Base-by-base conservation (phyloP, 2,888 invertebrate species). In the Phalangium opilio region DNA sequence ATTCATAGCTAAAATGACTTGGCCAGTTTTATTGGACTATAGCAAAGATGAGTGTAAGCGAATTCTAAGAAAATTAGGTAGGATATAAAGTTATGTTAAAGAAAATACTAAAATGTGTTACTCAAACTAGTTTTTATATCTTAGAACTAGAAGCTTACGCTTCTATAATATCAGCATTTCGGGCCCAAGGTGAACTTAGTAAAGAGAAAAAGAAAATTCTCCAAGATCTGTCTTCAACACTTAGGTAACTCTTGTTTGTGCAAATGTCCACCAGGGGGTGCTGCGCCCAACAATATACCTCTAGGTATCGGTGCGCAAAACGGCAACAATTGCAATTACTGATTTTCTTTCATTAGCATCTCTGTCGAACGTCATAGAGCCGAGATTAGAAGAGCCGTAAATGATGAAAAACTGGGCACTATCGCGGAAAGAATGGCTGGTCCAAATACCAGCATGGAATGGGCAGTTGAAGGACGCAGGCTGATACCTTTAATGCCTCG, bases 101-200 rank as follows among this genome's bases (percentile, higher is more conserved):
- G 4, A 27, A 27, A 7, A 27, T 27, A 27, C 8, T 27, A 27
- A n/a, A n/a, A n/a, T n/a, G n/a, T n/a, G n/a, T n/a, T n/a, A n/a
- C n/a, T n/a, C n/a, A n/a, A n/a, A n/a, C n/a, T n/a, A n/a, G n/a
- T n/a, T n/a, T n/a, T 48, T 49, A 43, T 45, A 32, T 72, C 74
- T 48, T 66, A 87, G 87, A 91, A 75, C 70, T 91, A 66, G 87
- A 89, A 71, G 86, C 90, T 57, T 91, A 90, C 74, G 80, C 84
- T 61, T 79, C 80, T 67, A 76, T 90, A 67, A 78, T 91, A 50
- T 83, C 83, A 63, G 89, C 85, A 60, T 78, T 91, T 65, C 77
- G 91, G 69, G 90, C 90, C 60, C 90, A 90, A 72, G 91, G 91
- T 57, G 77, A 81, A 62, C 75, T 90, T 51, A 83, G 78, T 64